Base-by-base conservation (phyloP, 2,113 vertebrate genomes). In the Polypterus bichir region DNA sequence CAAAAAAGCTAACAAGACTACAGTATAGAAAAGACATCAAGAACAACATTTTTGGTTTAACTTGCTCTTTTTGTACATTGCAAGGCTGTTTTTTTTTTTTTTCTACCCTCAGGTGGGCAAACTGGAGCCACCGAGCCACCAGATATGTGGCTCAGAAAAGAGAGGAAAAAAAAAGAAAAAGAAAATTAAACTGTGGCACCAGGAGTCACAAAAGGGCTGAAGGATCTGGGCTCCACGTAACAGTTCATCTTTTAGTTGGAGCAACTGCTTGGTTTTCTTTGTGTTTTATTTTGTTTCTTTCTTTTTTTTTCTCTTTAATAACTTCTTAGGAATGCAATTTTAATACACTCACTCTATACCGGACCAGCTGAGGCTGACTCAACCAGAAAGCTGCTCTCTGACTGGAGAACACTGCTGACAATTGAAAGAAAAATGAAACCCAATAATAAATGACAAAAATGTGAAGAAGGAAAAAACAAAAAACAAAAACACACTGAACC, bases 11-110 rank as follows among this genome's bases (percentile, higher is more conserved):
- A 98, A 97, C 94, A 97, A 97, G 93, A 97, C 94, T 92, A 98
- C 94, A 96, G 92, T 92, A 95, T 97, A 97, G 92, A 97, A 98
- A 88, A 97, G 94, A 98, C 93, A 97, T 93, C 94, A 93, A 97
- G 91, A 97, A 97, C 94, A 93, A 94, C 91, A 95, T 98, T 97
- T 97, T 98, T 98, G 94, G 94, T 97, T 98, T 98, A 94, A 94
- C 91, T 97, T 97, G 94, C 93, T 97, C 93, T 97, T 89, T 97
- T 98, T 97, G 91, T 97, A 98, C 93, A 97, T 96, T 97, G 94
- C 94, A 97, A 97, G 94, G 94, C 94, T 97, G 93, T 93, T 94
- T 89, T 90, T 65, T 81, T 90, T 65, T 81, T 27, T 27, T 85
- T 86, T 86, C 84, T 86, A 85, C 83, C 86, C 86, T 84, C 82